Percentiles rank a stretch among this genome's conserved stretches.
phyloP scores from a whole-genome alignment of 2,113 vertebrate genomes.

The Prunella fulvescens region DNA sequence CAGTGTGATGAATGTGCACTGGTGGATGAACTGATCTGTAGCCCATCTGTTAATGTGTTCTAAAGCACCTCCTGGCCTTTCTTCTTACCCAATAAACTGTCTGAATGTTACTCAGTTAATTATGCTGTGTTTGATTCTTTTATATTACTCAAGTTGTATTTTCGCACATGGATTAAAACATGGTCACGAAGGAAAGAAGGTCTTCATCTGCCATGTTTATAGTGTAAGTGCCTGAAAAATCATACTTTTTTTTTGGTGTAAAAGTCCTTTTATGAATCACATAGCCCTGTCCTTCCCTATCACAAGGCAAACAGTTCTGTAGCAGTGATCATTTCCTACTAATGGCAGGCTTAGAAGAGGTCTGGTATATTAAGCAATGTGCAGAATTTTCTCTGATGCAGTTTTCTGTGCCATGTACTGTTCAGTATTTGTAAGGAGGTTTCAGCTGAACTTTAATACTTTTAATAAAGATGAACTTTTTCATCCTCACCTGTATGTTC shows the following conservation, averaged over 20 bases:
- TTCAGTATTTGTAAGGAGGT: not conserved
- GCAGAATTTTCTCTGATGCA: not conserved
- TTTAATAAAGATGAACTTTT: not conserved
- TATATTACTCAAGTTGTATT: not conserved
- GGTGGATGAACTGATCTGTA: not conserved
- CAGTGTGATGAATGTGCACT: not conserved
- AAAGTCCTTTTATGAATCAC: not conserved
- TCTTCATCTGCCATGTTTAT: not conserved
- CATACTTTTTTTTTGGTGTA: not conserved
- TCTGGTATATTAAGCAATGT: not conserved
- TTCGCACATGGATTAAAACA: not conserved
- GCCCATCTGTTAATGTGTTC: not conserved
- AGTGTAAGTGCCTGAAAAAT: not conserved
- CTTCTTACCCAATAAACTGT: slow-evolving; percentile 9
- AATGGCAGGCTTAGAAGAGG: not conserved
- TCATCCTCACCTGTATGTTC: not conserved
- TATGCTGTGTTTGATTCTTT: not conserved
- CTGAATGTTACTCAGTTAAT: not conserved
- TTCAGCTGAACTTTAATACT: not conserved
- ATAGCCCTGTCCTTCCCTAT: not conserved
- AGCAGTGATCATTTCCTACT: not conserved
- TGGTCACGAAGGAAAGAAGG: not conserved
- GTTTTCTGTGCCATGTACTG: not conserved
- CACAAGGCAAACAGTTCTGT: not conserved
- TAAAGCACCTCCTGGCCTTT: not conserved